Evolutionary conservation across 2,797 vertebrate species (phyloP).

Genomic region (Mus caroli): DNA sequence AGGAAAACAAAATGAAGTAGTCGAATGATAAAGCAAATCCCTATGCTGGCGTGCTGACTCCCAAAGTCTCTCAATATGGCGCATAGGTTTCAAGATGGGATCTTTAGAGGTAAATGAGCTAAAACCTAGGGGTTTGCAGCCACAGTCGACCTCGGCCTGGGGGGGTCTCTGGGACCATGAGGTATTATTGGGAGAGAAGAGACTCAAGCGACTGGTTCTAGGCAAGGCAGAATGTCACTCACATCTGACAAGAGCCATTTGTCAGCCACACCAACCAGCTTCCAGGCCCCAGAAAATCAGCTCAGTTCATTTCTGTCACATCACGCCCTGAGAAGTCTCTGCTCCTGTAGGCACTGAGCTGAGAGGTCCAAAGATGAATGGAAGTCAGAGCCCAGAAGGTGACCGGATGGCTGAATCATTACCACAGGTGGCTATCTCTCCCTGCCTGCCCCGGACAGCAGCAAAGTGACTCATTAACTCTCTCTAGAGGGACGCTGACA

Average conservation of each 20-base stretch:
- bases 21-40: background rate
- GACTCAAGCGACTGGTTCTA: background rate
- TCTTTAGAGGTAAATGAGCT: background rate
- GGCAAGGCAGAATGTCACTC: background rate
- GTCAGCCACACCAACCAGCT: background rate
- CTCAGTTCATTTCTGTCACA: background rate
- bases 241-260: background rate
- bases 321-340: background rate
- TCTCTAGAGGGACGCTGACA: background rate
- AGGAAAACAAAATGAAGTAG: too few species aligned
- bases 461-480: background rate
- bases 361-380: background rate
- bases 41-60: too few species aligned
- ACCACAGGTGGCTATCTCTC: background rate
- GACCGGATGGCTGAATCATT: background rate
- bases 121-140: background rate
- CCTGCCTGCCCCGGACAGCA: background rate
- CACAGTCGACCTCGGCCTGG: background rate
- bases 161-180: background rate
- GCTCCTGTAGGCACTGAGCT: background rate
- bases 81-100: background rate
- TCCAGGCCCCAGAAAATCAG: background rate
- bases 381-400: background rate
- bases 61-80: background rate
- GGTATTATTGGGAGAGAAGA: background rate